Evolutionary conservation across 1,140 invertebrate species (phyloP).

Genomic region (Drosophila sp.): DNA sequence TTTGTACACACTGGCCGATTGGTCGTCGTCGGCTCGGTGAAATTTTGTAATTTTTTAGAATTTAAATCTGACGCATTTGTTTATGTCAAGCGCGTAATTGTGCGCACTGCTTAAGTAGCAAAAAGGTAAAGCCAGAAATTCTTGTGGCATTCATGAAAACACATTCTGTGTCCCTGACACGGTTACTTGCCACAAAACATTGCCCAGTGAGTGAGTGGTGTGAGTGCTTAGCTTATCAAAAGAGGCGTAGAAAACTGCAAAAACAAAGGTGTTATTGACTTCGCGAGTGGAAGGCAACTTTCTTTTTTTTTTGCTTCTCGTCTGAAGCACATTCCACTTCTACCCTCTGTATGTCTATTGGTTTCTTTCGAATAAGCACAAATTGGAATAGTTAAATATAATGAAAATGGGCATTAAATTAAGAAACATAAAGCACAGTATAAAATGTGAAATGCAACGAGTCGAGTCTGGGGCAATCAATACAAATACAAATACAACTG

Average conservation of each 20-base stretch:
- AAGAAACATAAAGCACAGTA: constrained; percentile 28
- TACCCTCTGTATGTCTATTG: constrained; percentile 43
- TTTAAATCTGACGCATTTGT: constrained; percentile 51
- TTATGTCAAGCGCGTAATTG: constrained; percentile 48
- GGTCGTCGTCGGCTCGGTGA: constrained; percentile 41
- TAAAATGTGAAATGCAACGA: constrained; percentile 44
- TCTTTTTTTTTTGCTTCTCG: constrained; percentile 68
- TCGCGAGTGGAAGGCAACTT: constrained; percentile 50
- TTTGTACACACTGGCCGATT: constrained; percentile 48
- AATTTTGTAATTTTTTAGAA: constrained; percentile 44
- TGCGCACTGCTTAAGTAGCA: constrained; percentile 42
- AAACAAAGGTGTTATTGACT: constrained; percentile 74
- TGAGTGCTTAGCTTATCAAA: constrained; percentile 63
- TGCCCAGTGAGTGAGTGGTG: constrained; percentile 13
- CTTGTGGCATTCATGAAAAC: background rate
- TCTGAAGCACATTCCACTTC: constrained; percentile 20
- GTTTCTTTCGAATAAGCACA: constrained; percentile 39
- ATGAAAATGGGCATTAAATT: constrained; percentile 34
- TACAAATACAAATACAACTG: constrained; percentile 56
- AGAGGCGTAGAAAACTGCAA: constrained; percentile 73
- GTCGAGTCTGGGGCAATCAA: constrained; percentile 69
- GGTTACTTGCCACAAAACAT: constrained; percentile 35
- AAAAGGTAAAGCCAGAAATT: constrained; percentile 37
- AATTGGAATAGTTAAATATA: constrained; percentile 46
- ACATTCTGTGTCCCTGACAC: background rate